Percentiles rank a stretch among this genome's conserved stretches.
These are phyloP conservation scores for Leguminivora glycinivorella DNA, from an alignment of 1,140 invertebrate genomes.

Conservation along the genomic window DNA sequence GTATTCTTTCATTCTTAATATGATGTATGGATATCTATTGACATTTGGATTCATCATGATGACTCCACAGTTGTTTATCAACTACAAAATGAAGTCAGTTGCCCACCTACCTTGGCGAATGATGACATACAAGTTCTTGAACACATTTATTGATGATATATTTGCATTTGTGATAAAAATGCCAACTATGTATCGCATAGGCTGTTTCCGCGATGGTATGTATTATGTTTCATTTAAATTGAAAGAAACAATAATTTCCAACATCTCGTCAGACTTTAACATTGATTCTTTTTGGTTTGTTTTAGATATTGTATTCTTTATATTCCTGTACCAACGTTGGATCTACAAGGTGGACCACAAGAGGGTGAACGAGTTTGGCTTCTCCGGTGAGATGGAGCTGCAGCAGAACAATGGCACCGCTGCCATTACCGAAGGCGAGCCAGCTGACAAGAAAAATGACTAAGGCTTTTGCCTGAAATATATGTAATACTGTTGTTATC, in stretches of 20 bases:
- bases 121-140: constrained; percentile 99
- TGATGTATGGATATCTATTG: constrained; percentile 98
- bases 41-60: constrained; percentile 99
- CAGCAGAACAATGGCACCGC: constrained; percentile 69
- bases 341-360: constrained; percentile 98
- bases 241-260: neutral
- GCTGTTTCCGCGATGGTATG: constrained; percentile 97
- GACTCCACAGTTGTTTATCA: constrained; percentile 99
- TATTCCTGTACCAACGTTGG: constrained; percentile 99
- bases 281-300: constrained; percentile 45
- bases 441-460: constrained; percentile 74
- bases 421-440: constrained; percentile 56
- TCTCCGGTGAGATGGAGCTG: constrained; percentile 86
- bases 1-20: constrained; percentile 96
- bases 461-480: constrained; percentile 44
- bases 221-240: constrained; percentile 39
- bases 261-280: constrained; percentile 24
- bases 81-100: constrained; percentile 99
- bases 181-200: constrained; percentile 97
- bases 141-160: constrained; percentile 99
- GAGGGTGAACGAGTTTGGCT: constrained; percentile 98
- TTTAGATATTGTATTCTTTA: constrained; percentile 98
- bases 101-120: constrained; percentile 99
- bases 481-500: constrained; percentile 14
- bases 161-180: constrained; percentile 99